Evolutionary conservation across 2,113 vertebrate species (phyloP).

Genomic region (Hippocampus barbouri): DNA sequence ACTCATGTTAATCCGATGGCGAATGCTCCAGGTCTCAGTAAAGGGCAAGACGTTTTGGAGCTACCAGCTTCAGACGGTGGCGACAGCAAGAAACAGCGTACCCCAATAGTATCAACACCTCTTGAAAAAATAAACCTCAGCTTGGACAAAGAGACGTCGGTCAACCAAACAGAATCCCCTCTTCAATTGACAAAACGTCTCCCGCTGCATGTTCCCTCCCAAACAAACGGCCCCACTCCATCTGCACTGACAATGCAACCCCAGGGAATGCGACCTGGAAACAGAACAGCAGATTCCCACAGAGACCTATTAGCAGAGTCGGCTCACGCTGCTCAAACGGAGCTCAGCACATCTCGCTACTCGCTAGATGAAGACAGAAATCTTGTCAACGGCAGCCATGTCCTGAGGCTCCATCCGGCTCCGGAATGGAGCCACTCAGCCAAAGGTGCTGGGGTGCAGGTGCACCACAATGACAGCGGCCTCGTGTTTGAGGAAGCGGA

Average conservation of each 20-base stretch:
- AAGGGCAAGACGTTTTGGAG: constrained; percentile 46
- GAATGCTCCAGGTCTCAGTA: constrained; percentile 32
- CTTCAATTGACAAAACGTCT: constrained; percentile 56
- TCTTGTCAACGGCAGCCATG: constrained; percentile 63
- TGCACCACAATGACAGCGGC: constrained; percentile 46
- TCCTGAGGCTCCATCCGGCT: constrained; percentile 73
- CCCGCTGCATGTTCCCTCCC: constrained; percentile 33
- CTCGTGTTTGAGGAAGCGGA: constrained; percentile 71
- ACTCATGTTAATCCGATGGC: constrained; percentile 42
- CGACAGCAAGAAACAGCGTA: constrained; percentile 57
- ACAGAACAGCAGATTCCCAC: constrained; percentile 50
- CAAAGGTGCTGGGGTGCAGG: constrained; percentile 23
- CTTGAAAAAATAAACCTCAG: constrained; percentile 53
- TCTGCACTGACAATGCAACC: constrained; percentile 61
- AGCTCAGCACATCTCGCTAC: constrained; percentile 56
- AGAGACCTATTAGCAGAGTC: constrained; percentile 62
- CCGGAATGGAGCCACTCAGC: constrained; percentile 42
- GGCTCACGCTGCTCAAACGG: constrained; percentile 47
- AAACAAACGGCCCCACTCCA: constrained; percentile 50
- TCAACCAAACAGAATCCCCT: constrained; percentile 52
- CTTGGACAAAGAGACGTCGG: constrained; percentile 45
- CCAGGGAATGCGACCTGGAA: constrained; percentile 43
- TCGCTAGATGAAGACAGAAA: constrained; percentile 52
- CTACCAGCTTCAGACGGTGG: constrained; percentile 24
- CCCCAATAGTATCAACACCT: constrained; percentile 54